Evolutionary conservation across 2,888 invertebrate species (phyloP).

Genomic region (Cryptocephalus moraei): DNA sequence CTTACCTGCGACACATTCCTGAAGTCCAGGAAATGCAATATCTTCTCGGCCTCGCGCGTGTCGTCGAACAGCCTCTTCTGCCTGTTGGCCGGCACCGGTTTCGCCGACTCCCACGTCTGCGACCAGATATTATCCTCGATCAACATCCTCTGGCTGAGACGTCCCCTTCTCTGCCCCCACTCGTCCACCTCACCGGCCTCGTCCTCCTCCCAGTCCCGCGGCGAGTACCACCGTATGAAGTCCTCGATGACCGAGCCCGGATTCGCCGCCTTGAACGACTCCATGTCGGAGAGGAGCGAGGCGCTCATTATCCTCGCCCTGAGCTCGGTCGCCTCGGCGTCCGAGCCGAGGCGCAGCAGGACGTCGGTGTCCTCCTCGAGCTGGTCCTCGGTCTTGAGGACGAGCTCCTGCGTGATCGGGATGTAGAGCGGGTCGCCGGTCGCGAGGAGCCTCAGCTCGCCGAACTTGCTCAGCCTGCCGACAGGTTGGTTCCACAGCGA

Average conservation of each 20-base stretch:
- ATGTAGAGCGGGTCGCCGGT: conserved; percentile 66
- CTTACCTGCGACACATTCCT: conserved; percentile 14
- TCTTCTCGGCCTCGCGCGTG: conserved; percentile 88
- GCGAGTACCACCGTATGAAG: conserved; percentile 97
- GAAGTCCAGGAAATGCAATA: conserved; percentile 60
- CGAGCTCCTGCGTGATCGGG: conserved; percentile 82
- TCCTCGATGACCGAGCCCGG: conserved; percentile 85
- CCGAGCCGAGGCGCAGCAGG: conserved; percentile 77
- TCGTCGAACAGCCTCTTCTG: conserved; percentile 95
- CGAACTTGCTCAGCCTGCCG: conserved; percentile 52
- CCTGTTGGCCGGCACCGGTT: conserved; percentile 76
- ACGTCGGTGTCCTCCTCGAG: conserved; percentile 84
- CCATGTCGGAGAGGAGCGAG: conserved; percentile 92
- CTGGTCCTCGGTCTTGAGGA: conserved; percentile 96
- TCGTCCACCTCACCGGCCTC: conserved; percentile 36
- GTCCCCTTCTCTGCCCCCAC: conserved; percentile 50
- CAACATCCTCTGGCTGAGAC: conserved; percentile 80
- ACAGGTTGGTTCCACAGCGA: conserved; percentile 47
- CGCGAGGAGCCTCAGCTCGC: conserved; percentile 54
- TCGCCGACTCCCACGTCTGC: conserved; percentile 82
- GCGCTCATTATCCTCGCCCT: conserved; percentile 93
- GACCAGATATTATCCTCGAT: conserved; percentile 83
- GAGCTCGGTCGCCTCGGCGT: conserved; percentile 71
- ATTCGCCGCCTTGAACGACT: conserved; percentile 98
- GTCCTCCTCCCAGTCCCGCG: conserved; percentile 80